Evolutionary conservation across 2,888 invertebrate genomes (phyloP), one percentile per base, ranked within the genome.

Genomic region (Drosophila birchii): DNA sequence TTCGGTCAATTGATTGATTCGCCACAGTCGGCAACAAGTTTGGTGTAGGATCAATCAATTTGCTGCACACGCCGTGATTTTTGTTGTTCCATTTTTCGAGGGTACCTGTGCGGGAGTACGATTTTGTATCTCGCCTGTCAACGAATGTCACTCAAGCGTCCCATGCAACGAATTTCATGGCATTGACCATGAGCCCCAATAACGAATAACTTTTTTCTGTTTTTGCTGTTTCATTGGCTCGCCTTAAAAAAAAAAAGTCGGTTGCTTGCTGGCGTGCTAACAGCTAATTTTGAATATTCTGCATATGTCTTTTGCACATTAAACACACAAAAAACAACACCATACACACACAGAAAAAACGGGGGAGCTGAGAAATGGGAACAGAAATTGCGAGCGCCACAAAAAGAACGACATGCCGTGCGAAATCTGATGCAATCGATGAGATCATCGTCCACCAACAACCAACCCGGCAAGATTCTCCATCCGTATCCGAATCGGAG

Each of bases 381-480:
- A 81, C 81, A 76, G 61, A 84, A 81, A 80, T 84, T 81, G 79
- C 70, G 51, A 9, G 76, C 67, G 79, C 81, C 85, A 86, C 81
- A 81, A 86, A 70, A 70, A 51, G 51, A 81, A 81, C 88, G 78
- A 87, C 80, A 81, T 78, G 83, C 86, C 81, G 82, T 88, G 83
- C 88, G 86, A 84, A 84, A 81, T 80, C 79, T 90, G 90, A 89
- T 87, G 90, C 89, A 90, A 90, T 87, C 89, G 89, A 88, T 89
- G 90, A 89, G 89, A 81, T 89, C 89, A 89, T 89, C 89, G 45
- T 68, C 71, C 53, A 72, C 59, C 45, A n/a, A 16, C 51, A 72
- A 60, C 39, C 55, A 63, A n/a, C n/a, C 26, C 26, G 43, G 54
- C 58, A 34, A 71, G 62, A 71, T 51, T 55, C 66, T 60, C 39